phyloP scores from a whole-genome alignment of 2,113 vertebrate species.

The Aphyosemion australe region DNA sequence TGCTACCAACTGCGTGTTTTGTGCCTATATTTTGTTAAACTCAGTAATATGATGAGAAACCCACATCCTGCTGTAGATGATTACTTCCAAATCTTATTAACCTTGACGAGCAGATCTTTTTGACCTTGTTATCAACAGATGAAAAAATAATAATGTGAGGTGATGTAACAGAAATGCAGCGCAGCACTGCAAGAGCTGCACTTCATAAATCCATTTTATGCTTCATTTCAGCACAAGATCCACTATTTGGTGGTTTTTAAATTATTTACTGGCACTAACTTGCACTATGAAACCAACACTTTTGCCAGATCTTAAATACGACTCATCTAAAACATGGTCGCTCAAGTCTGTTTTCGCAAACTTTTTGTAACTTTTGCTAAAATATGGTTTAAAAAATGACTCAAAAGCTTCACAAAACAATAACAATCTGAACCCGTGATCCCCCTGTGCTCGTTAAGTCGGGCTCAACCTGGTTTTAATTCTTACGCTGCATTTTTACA shows the following conservation, averaged over 20 bases:
- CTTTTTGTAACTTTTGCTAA: constrained; percentile 20
- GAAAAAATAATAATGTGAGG: no score
- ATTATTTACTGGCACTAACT: constrained; percentile 36
- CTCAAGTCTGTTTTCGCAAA: constrained; percentile 11
- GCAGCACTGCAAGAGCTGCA: neutral
- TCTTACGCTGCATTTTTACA: constrained; percentile 14
- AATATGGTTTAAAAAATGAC: constrained; percentile 15
- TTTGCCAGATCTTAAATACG: constrained; percentile 31
- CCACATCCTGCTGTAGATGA: no score
- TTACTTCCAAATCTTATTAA: no score
- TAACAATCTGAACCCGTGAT: neutral
- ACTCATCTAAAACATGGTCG: constrained; percentile 52
- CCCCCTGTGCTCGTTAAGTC: no score
- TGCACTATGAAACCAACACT: constrained; percentile 9
- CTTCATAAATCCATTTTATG: constrained; percentile 8
- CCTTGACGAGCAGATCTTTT: no score
- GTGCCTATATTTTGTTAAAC: no score
- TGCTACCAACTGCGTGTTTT: no score
- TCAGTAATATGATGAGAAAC: no score
- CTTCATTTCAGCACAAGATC: constrained; percentile 29
- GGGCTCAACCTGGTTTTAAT: constrained; percentile 7
- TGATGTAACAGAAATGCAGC: neutral
- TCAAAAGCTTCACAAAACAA: constrained; percentile 30
- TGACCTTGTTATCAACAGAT: neutral
- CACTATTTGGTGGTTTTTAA: constrained; percentile 25